These are phyloP conservation scores for Apodemia hepburni DNA, from an alignment of 2,888 invertebrate genomes.

Conservation along the genomic window DNA sequence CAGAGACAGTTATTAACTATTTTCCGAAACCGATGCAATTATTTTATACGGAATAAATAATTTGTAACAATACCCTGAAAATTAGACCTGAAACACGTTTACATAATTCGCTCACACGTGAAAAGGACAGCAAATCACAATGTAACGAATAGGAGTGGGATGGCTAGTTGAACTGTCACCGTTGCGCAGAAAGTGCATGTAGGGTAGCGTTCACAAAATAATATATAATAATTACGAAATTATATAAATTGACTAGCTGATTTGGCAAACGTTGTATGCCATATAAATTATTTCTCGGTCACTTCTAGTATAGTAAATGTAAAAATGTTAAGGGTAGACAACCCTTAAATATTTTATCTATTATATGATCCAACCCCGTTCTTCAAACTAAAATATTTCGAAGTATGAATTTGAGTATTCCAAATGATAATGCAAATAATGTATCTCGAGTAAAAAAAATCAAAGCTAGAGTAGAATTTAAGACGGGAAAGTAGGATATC, in stretches of 20 bases:
- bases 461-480: no score
- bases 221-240: slow-evolving; percentile 17
- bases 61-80: slow-evolving; percentile 32
- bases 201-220: slow-evolving; percentile 47
- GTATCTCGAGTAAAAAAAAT: no score
- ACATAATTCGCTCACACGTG: slow-evolving; percentile 32
- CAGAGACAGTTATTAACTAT: neutral
- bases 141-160: slow-evolving; percentile 39
- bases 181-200: slow-evolving; percentile 63
- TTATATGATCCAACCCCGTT: no score
- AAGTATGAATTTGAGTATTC: no score
- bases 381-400: no score
- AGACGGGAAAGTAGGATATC: neutral
- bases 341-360: no score
- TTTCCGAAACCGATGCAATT: slow-evolving; percentile 18
- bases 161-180: slow-evolving; percentile 42
- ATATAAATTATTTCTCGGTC: no score
- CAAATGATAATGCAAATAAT: no score
- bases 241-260: no score
- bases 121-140: slow-evolving; percentile 36
- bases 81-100: slow-evolving; percentile 34
- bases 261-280: no score
- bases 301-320: no score
- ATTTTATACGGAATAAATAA: slow-evolving; percentile 33
- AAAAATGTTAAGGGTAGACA: no score